Base-by-base conservation (phyloP, 2,888 invertebrate genomes). In the Leistus spinibarbis region DNA sequence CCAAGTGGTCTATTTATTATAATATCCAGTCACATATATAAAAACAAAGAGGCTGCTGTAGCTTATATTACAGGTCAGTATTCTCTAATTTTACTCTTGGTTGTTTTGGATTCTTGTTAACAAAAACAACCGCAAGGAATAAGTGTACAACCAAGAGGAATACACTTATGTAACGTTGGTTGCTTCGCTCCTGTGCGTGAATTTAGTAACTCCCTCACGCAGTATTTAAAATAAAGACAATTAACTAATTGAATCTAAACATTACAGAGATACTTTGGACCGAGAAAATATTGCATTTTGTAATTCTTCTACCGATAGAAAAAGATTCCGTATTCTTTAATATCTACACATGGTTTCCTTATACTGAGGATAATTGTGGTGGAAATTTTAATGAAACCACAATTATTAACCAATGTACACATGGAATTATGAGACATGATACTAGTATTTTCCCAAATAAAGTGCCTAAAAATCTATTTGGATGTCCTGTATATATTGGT, bases 401-500 rank as follows among this genome's bases (percentile, higher is more conserved):
- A 13, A 20, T 74, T 23, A 62, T 74, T 22, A 60, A 74, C 20
- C 54, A 20, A 9, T 74, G 74, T 68, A 54, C 16, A 13, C 0
- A 68, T 62, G 74, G 74, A 1, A n/a, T 22, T 27, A 20, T 74
- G 4, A 54, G 68, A 62, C 3, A 7, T n/a, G 20, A 9, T 10
- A 9, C 10, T 10, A 2, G 17, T 24, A 7, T 73, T 7, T 74
- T 74, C 22, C 27, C 23, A 53, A 54, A 68, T 7, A 79, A 79
- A 63, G 73, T 79, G 17, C 79, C 79, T 0, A 54, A 76, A 13
- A 60, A 76, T 63, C 65, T 80, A 1, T 69, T 69, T 5, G 60
- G 40, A 24, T 80, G 79, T 69, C 69, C 75, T 13, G 60, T 79
- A 23, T 74, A 22, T 19, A 77, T 78, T 1, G 74, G 77, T 4